Conservation (phyloP, 2,888 invertebrate genomes). For the Zeuzera pyrina region DNA sequence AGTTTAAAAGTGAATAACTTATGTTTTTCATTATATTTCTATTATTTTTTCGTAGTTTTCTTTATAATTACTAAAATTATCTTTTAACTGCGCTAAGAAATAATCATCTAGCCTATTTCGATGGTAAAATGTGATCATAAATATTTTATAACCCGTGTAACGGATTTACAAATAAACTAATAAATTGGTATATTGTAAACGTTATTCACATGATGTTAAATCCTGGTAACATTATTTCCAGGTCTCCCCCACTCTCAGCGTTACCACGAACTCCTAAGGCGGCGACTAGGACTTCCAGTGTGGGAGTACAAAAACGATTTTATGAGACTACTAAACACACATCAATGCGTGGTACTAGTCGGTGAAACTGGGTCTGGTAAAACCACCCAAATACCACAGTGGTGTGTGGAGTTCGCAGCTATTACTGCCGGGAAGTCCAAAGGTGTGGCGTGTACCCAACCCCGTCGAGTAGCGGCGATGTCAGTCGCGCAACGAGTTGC, state of each 20-base stretch:
- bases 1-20: too few species aligned
- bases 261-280: conserved; percentile 91
- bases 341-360: conserved; percentile 96
- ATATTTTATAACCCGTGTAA: too few species aligned
- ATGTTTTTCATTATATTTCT: too few species aligned
- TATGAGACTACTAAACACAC: conserved; percentile 91
- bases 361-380: conserved; percentile 99
- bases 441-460: conserved; percentile 96
- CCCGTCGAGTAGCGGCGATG: conserved; percentile 98
- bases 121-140: too few species aligned
- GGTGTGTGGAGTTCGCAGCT: conserved; percentile 61
- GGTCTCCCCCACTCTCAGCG: conserved; percentile 88
- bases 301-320: conserved; percentile 99
- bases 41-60: too few species aligned
- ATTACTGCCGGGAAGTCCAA: conserved; percentile 47
- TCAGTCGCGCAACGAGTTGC: conserved; percentile 98
- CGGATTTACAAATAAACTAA: too few species aligned
- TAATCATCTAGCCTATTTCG: too few species aligned
- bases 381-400: conserved; percentile 97
- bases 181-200: too few species aligned
- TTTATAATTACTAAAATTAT: too few species aligned
- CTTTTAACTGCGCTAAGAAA: too few species aligned
- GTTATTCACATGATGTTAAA: too few species aligned
- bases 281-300: conserved; percentile 93
- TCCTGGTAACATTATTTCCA: too few species aligned